Percentiles rank a stretch among this genome's conserved stretches.
Conservation (phyloP, 2,888 invertebrate genomes). For the Odontocolon sp. region DNA sequence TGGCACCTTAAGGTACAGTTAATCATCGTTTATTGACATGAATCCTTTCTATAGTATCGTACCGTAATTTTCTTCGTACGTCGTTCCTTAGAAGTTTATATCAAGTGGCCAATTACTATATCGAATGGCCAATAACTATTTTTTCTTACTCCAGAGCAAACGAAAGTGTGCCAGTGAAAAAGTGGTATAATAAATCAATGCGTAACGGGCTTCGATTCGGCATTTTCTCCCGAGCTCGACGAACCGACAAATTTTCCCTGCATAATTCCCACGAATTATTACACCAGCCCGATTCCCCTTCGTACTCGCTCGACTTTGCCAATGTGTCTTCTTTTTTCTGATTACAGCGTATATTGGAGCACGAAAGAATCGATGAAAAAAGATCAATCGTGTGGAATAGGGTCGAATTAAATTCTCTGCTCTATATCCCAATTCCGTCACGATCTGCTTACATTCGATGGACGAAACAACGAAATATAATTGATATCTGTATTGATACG, state of each 20-base stretch:
- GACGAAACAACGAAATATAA: constrained; percentile 14
- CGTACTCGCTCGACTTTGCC: neutral
- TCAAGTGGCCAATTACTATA: too few relatives aligned
- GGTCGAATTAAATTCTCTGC: constrained; percentile 45
- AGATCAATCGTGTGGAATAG: constrained; percentile 40
- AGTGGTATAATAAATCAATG: constrained; percentile 35
- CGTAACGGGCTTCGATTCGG: constrained; percentile 23
- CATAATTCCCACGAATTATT: constrained; percentile 53
- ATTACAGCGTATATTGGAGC: constrained; percentile 10
- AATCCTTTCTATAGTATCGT: too few relatives aligned
- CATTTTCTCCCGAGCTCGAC: neutral
- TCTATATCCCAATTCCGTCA: constrained; percentile 35
- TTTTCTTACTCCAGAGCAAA: too few relatives aligned
- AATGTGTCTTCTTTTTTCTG: constrained; percentile 27
- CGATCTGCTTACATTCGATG: constrained; percentile 29
- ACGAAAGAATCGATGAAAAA: constrained; percentile 22
- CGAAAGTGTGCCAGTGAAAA: neutral
- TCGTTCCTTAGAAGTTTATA: too few relatives aligned
- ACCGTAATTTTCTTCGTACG: too few relatives aligned
- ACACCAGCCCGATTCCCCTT: neutral
- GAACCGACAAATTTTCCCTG: constrained; percentile 26
- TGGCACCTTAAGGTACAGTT: too few relatives aligned
- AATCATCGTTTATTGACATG: too few relatives aligned
- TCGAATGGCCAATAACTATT: too few relatives aligned
- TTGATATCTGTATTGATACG: too few relatives aligned